Conservation (phyloP, 2,113 vertebrate genomes). For the Gobiocypris rarus region DNA sequence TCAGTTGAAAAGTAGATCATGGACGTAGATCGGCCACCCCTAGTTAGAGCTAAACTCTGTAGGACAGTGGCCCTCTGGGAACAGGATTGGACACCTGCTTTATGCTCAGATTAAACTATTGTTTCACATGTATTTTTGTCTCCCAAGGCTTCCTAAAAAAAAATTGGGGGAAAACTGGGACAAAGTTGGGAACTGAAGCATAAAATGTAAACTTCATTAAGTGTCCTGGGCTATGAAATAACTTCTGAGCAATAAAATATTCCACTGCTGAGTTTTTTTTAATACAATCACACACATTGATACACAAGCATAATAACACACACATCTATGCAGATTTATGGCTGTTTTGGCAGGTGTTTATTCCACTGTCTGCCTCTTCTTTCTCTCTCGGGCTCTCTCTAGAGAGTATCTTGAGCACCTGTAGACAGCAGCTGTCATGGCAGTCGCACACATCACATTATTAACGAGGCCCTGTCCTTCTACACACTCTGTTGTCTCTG, state of each 20-base stretch:
- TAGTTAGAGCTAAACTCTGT: background rate
- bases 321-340: background rate
- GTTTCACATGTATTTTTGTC: background rate
- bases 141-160: background rate
- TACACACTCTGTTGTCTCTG: slow-evolving; percentile 27
- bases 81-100: background rate
- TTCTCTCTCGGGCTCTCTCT: background rate
- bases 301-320: background rate
- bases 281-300: background rate
- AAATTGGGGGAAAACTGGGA: background rate
- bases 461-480: slow-evolving; percentile 45
- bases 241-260: background rate
- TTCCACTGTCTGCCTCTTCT: background rate
- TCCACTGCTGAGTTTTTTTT: background rate
- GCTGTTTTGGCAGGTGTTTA: slow-evolving; percentile 11
- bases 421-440: slow-evolving; percentile 50
- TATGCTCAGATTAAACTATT: background rate
- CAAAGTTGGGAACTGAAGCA: background rate
- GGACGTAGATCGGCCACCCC: no score
- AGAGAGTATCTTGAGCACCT: slow-evolving; percentile 34
- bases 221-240: background rate
- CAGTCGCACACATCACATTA: slow-evolving; percentile 24
- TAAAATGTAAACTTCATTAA: background rate
- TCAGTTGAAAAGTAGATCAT: no score
- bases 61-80: background rate